Base-by-base conservation (phyloP, 2,797 vertebrate species). In the Karalla daura region DNA sequence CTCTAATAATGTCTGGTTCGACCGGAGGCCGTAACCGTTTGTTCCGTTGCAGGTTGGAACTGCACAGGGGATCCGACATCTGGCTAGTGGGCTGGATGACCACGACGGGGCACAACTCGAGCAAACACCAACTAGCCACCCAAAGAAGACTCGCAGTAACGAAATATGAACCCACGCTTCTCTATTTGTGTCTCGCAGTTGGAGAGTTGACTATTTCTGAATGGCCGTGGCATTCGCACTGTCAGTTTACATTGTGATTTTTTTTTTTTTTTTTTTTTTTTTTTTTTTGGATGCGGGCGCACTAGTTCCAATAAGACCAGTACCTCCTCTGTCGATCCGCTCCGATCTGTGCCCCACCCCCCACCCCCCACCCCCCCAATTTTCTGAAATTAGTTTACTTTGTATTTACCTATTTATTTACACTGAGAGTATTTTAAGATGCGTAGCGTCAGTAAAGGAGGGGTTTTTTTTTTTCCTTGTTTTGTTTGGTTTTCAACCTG, bases 381-480 rank as follows among this genome's bases (percentile, higher is more conserved):
- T 74, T 56, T 51, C 28, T 61, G 17, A 35, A 56, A 24, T 23
- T 50, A 59, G 43, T 74, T 82, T 56, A 45, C 66, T 65, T 55
- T 69, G 27, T 70, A 64, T 83, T 55, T 64, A 76, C 49, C 51
- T 87, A 89, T 87, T 91, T 92, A 91, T 92, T 91, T 90, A 72
- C 70, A 70, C 62, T 56, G 30, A 60, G 33, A 63, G 37, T 70
- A 46, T 85, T 80, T 68, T 65, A 52, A 76, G 63, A 80, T 78
- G 79, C 61, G 23, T 70, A 49, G 55, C 2, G 30, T 73, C 65
- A 79, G 46, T 63, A 72, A 61, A 47, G 35, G 35, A 70, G 54
- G 50, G 30, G 69, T 70, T 78, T 52, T 23, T 65, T 50, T 35
- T 74, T 69, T n/a, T n/a, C n/a, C n/a, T n/a, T n/a, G n/a, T n/a